Percentiles rank a stretch among this genome's conserved stretches.
These are phyloP conservation scores for Corynorhinus townsendii DNA, from an alignment of 2,113 vertebrate species.

Conservation along the genomic window DNA sequence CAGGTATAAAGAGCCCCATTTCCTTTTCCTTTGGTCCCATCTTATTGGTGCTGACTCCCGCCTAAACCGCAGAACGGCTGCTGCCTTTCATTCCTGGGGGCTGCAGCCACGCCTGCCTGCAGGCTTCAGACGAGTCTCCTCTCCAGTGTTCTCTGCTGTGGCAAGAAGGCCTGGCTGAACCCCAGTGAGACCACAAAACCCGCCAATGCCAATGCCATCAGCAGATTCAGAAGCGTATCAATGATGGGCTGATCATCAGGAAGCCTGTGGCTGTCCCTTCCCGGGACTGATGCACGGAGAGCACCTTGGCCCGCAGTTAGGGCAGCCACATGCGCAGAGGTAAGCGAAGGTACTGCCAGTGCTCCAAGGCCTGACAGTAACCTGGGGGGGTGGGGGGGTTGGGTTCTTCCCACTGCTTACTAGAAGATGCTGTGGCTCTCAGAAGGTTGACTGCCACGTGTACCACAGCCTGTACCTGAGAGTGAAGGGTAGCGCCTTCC, in stretches of 20 bases:
- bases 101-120: conserved; percentile 85
- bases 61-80: not conserved
- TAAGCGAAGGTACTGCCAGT: conserved; percentile 95
- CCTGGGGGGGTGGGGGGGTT: conserved; percentile 96
- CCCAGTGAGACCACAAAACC: conserved; percentile 97
- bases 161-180: conserved; percentile 96
- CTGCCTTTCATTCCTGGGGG: not conserved
- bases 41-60: not conserved
- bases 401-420: conserved; percentile 90
- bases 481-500: not conserved
- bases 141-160: conserved; percentile 95
- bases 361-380: conserved; percentile 95
- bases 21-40: not conserved
- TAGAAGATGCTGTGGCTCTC: conserved; percentile 92
- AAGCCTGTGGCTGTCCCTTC: conserved; percentile 97
- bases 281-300: conserved; percentile 94
- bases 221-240: conserved; percentile 96
- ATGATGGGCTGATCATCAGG: conserved; percentile 95
- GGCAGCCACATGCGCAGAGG: conserved; percentile 96
- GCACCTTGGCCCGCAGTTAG: conserved; percentile 96
- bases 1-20: not conserved
- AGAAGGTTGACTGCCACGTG: conserved; percentile 97
- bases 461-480: conserved; percentile 55
- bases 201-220: conserved; percentile 96
- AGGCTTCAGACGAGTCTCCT: conserved; percentile 97